A percentile compares a stretch with the other conserved stretches of the same genome.
These are phyloP conservation scores for Cynodonichthys magdalenae DNA, from an alignment of 2,797 vertebrate species.

Conservation along the genomic window DNA sequence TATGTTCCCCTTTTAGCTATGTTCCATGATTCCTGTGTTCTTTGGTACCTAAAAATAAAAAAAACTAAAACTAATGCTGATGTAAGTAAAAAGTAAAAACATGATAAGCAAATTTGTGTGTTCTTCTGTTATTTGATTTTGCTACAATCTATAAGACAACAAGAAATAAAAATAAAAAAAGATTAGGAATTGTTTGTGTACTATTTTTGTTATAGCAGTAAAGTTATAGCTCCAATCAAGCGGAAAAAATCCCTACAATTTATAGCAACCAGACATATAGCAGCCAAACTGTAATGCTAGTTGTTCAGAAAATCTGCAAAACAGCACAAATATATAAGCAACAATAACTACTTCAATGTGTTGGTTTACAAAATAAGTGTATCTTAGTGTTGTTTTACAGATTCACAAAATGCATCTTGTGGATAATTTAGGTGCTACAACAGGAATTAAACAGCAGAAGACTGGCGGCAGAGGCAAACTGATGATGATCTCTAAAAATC, in stretches of 20 bases:
- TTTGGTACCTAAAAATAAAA: background rate
- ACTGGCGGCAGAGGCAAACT: constrained; percentile 1
- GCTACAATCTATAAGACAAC: constrained; percentile 2
- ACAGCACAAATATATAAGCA: constrained; percentile 24
- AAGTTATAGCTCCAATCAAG: too few species aligned
- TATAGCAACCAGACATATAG: background rate
- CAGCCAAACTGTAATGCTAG: background rate
- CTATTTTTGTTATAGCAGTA: background rate
- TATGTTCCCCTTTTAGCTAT: too few species aligned
- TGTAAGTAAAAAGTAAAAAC: background rate
- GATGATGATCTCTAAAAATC: constrained; percentile 10
- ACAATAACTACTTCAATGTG: background rate
- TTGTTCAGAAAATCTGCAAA: constrained; percentile 44
- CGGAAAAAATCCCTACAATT: background rate
- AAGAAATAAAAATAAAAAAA: constrained; percentile 22
- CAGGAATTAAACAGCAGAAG: constrained; percentile 16
- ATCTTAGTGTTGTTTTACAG: constrained; percentile 31
- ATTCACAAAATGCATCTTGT: constrained; percentile 31
- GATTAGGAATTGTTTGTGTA: constrained; percentile 10
- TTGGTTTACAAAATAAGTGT: background rate
- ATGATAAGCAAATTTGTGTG: constrained; percentile 25
- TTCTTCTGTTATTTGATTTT: constrained; percentile 6
- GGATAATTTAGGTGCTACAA: constrained; percentile 7
- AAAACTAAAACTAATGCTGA: background rate
- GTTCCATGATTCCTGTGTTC: too few species aligned